These are phyloP conservation scores for Brachyistius frenatus DNA, from an alignment of 2,113 vertebrate genomes.

Conservation along the genomic window DNA sequence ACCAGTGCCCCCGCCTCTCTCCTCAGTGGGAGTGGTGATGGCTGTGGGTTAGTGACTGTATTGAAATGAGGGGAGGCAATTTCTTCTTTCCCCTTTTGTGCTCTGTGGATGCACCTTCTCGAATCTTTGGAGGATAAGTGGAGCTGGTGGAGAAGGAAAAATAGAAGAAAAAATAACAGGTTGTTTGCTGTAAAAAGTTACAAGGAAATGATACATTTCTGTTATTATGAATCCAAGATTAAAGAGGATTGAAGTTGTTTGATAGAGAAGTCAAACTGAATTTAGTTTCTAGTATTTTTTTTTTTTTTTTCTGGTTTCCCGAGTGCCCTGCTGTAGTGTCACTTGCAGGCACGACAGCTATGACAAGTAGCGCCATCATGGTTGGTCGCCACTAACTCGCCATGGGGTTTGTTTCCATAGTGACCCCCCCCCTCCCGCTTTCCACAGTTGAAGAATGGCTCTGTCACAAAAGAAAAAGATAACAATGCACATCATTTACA, in stretches of 20 bases:
- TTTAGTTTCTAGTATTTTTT: background rate
- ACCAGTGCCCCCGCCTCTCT: slow-evolving; percentile 80
- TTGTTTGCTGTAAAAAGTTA: slow-evolving; percentile 32
- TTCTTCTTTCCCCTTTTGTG: slow-evolving; percentile 76
- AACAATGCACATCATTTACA: slow-evolving; percentile 72
- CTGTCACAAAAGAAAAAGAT: slow-evolving; percentile 72
- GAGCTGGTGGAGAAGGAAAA: slow-evolving; percentile 18
- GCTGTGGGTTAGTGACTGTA: slow-evolving; percentile 79
- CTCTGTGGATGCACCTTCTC: slow-evolving; percentile 60
- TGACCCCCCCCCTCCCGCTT: slow-evolving; percentile 43
- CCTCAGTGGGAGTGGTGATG: slow-evolving; percentile 79
- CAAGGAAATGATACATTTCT: background rate
- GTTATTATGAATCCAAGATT: slow-evolving; percentile 3
- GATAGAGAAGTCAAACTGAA: slow-evolving; percentile 12
- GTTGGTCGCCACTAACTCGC: slow-evolving; percentile 79
- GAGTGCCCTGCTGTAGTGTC: slow-evolving; percentile 59
- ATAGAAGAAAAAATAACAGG: background rate
- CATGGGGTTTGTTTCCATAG: slow-evolving; percentile 82
- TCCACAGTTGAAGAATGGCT: slow-evolving; percentile 71
- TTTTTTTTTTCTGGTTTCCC: slow-evolving; percentile 42
- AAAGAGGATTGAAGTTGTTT: background rate
- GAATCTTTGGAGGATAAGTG: slow-evolving; percentile 42
- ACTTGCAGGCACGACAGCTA: slow-evolving; percentile 71
- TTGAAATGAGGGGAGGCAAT: slow-evolving; percentile 81
- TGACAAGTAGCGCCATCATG: slow-evolving; percentile 79